Percentiles rank a stretch among this genome's conserved stretches.
Conservation (phyloP, 1,140 invertebrate species). For the Plodia interpunctella region DNA sequence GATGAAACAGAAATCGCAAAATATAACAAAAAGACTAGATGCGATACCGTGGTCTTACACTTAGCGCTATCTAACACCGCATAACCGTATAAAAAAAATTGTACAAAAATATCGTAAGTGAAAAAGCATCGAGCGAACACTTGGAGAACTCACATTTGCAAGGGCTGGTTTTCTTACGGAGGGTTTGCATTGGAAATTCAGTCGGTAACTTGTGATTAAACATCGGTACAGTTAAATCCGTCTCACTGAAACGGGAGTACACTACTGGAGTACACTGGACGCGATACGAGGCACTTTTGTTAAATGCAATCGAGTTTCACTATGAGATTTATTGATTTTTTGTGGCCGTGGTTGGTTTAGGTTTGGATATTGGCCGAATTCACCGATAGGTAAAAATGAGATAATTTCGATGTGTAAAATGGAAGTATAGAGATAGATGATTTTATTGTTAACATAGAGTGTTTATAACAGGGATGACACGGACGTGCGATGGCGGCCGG, state of each 20-base stretch:
- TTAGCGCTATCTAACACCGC: constrained; percentile 65
- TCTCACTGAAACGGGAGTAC: constrained; percentile 63
- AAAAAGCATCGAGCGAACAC: constrained; percentile 40
- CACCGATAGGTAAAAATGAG: background rate
- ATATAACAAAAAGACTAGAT: constrained; percentile 62
- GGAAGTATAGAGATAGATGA: background rate
- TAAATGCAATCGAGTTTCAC: constrained; percentile 46
- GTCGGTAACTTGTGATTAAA: constrained; percentile 75
- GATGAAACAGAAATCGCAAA: constrained; percentile 61
- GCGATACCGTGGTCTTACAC: constrained; percentile 55
- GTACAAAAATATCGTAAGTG: constrained; percentile 34
- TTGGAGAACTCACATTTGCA: constrained; percentile 88
- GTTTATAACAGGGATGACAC: constrained; percentile 36
- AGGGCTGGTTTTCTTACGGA: constrained; percentile 92
- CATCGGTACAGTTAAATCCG: constrained; percentile 54
- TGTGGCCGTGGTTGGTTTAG: constrained; percentile 24
- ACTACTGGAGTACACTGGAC: constrained; percentile 44
- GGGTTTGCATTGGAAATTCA: constrained; percentile 87
- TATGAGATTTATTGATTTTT: constrained; percentile 68
- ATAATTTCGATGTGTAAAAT: background rate
- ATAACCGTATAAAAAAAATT: constrained; percentile 41
- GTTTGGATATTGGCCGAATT: constrained; percentile 9
- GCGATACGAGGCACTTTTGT: constrained; percentile 34
- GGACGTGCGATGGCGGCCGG: constrained; percentile 24
- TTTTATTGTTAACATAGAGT: constrained; percentile 29